These are phyloP conservation scores for Tupaia chinensis DNA, from an alignment of 2,113 vertebrate genomes.

Conservation along the genomic window DNA sequence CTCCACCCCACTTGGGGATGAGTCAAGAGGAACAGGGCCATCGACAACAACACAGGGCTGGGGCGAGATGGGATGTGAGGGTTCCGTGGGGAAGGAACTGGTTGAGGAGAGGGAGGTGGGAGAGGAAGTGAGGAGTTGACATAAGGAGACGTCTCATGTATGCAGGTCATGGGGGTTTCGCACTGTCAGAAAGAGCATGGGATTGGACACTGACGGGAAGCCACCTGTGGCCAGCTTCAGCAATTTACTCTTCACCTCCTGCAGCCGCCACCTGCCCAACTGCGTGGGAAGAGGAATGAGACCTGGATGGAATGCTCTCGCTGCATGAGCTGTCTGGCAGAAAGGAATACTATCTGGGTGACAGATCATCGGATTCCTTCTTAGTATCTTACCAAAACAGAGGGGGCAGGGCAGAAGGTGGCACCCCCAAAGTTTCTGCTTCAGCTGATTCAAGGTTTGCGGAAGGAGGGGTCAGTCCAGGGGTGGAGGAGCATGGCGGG, in stretches of 20 bases:
- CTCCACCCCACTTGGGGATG: not conserved
- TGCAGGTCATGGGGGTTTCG: not conserved
- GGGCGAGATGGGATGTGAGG: not conserved
- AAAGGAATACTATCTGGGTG: not conserved
- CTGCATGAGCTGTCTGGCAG: not conserved
- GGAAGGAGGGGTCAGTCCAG: not conserved
- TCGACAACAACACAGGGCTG: not conserved
- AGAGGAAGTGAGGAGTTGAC: not conserved
- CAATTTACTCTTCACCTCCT: not conserved
- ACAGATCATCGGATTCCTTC: not conserved
- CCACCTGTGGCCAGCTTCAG: not conserved
- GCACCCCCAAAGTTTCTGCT: not conserved
- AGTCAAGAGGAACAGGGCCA: constrained; percentile 57
- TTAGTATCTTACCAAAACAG: not conserved
- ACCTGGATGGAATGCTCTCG: not conserved
- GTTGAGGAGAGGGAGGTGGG: not conserved
- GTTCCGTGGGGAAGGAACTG: not conserved
- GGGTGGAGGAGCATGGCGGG: not conserved
- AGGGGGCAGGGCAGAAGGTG: not conserved
- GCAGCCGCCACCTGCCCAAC: not conserved
- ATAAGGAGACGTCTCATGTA: not conserved
- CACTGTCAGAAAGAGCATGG: not conserved
- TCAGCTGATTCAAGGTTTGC: constrained; percentile 38
- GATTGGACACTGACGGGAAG: not conserved
- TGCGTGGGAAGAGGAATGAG: not conserved